Base-by-base conservation (phyloP, 2,888 invertebrate genomes). In the Leptopilina drosophilae region DNA sequence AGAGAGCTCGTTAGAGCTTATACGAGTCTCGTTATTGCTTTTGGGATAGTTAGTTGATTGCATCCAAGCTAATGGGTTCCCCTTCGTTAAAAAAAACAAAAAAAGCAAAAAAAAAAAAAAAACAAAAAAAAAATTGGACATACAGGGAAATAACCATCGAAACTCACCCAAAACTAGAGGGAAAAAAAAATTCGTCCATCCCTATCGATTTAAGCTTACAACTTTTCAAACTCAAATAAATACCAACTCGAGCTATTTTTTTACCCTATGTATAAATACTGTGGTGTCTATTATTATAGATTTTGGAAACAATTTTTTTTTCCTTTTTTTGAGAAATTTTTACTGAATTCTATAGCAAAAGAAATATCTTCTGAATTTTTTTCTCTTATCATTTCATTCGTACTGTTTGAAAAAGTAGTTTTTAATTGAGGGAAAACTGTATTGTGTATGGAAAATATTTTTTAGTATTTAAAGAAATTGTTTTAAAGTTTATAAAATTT, bases 21-120 rank as follows among this genome's bases (percentile, higher is more conserved):
- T 78, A 56, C 33, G 14, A 75, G 75, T 62, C 76, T 53, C 73
- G 65, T 78, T 77, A 78, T 77, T 59, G 79, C 77, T 78, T 67
- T 59, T 62, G 78, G 69, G 78, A 78, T 84, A 82, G 82, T 85
- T 82, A 84, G 83, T 80, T 84, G 84, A 85, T 85, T 85, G 84
- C 82, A 79, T 83, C 78, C 80, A 77, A 46, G 82, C 80, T 83
- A 84, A 85, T 83, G 84, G 82, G 75, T 81, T 81, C 82, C 73
- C 78, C 62, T 83, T 84, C 84, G 83, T 83, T 85, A 82, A 83
- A 84, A 84, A 33, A 33, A 33, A 33, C 33, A 33, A 33, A 33
- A 33, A 33, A 33, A 33, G 33, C 33, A 33, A 33, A 33, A 33
- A 33, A 33, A 33, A 33, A 33, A 33, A 33, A 33, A 33, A 33